phyloP scores from a whole-genome alignment of 2,888 invertebrate genomes.

The Hyalella azteca region DNA sequence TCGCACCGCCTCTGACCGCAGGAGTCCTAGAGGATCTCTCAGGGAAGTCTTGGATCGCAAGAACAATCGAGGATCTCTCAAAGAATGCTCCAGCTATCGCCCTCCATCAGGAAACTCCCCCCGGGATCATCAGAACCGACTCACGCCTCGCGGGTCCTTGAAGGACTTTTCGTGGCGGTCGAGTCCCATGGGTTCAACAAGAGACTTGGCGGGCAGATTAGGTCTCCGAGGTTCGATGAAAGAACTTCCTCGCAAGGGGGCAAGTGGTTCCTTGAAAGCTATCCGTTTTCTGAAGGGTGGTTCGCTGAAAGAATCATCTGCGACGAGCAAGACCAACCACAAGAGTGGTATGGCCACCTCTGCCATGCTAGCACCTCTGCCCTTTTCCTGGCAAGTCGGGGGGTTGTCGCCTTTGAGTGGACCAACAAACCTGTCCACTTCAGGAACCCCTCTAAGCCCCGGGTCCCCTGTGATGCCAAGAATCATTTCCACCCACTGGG shows the following conservation, averaged over 20 bases:
- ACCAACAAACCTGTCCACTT: conserved; percentile 43
- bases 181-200: background rate
- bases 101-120: conserved; percentile 39
- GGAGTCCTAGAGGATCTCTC: conserved; percentile 24
- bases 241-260: conserved; percentile 25
- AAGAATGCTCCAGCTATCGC: conserved; percentile 39
- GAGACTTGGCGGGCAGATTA: conserved; percentile 27
- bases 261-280: conserved; percentile 23
- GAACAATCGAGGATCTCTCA: conserved; percentile 42
- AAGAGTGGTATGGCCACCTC: conserved; percentile 45
- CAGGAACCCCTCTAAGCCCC: conserved; percentile 49
- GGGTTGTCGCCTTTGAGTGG: conserved; percentile 44
- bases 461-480: conserved; percentile 52
- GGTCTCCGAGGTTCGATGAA: conserved; percentile 38
- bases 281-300: conserved; percentile 46
- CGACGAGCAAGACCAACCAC: background rate
- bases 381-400: conserved; percentile 43
- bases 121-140: conserved; percentile 36
- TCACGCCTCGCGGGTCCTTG: conserved; percentile 37
- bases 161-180: background rate
- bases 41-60: conserved; percentile 19
- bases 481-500: conserved; percentile 57
- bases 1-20: conserved; percentile 29
- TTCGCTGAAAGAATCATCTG: conserved; percentile 16
- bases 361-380: conserved; percentile 49